Conservation (phyloP, 2,797 vertebrate genomes). For the Morus bassanus region DNA sequence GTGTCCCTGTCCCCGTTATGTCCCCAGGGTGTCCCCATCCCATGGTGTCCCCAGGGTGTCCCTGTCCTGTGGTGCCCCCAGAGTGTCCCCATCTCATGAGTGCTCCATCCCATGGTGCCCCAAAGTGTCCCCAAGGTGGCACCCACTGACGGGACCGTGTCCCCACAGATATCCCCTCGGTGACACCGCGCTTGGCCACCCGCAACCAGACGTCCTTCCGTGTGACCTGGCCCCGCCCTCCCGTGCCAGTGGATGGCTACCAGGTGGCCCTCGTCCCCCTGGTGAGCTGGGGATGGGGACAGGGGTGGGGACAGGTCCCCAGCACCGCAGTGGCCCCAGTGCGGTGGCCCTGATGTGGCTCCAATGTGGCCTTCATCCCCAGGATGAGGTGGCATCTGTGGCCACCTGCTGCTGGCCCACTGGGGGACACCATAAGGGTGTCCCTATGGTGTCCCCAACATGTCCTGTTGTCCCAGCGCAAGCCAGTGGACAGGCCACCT, state of each 20-base stretch:
- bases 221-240: not conserved
- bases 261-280: conserved; percentile 26
- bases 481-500: not conserved
- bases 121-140: not conserved
- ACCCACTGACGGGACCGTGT: not conserved
- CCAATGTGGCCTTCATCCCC: not conserved
- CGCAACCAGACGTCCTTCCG: conserved; percentile 29
- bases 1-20: not conserved
- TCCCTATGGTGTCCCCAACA: not conserved
- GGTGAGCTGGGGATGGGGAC: not conserved
- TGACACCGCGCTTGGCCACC: not conserved
- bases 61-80: no score
- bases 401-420: not conserved
- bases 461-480: not conserved
- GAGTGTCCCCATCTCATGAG: not conserved
- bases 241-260: not conserved
- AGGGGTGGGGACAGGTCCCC: not conserved
- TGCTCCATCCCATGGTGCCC: not conserved
- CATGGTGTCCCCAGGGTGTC: not conserved
- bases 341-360: not conserved
- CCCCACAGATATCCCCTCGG: not conserved
- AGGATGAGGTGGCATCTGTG: not conserved
- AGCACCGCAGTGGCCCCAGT: fast-evolving
- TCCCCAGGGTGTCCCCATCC: not conserved
- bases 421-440: not conserved